These are phyloP conservation scores for Bolborhynchus lineola DNA, from an alignment of 2,113 vertebrate species.

Conservation along the genomic window DNA sequence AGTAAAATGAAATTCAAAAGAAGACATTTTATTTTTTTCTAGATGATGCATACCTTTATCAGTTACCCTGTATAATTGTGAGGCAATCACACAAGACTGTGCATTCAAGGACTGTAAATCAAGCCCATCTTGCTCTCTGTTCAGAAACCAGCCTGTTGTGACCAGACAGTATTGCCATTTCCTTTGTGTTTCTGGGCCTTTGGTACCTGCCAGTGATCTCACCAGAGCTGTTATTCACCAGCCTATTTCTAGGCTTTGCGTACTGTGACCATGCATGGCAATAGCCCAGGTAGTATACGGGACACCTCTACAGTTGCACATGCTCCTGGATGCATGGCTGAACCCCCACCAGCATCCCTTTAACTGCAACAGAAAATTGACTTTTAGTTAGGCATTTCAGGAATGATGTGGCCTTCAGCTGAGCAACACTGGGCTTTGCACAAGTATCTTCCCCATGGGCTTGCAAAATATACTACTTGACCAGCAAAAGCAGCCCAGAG, in stretches of 20 bases:
- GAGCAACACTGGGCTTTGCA: neutral
- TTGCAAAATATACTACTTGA: neutral
- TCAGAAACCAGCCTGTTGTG: neutral
- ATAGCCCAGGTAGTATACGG: fast-evolving
- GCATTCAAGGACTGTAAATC: neutral
- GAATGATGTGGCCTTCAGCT: neutral
- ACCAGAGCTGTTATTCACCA: neutral
- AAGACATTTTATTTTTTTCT: neutral
- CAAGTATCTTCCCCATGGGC: fast-evolving
- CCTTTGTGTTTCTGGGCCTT: neutral
- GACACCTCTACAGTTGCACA: neutral
- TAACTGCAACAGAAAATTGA: neutral
- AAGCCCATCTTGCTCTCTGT: neutral
- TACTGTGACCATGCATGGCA: fast-evolving
- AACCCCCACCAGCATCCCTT: neutral
- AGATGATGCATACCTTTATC: neutral
- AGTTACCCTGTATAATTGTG: neutral
- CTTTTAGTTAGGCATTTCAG: neutral
- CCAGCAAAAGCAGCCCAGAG: neutral
- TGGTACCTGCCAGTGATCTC: neutral
- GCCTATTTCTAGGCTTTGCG: neutral
- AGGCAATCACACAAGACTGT: neutral
- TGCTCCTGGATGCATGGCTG: neutral
- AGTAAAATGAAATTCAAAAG: neutral
- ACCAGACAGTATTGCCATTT: neutral